Evolutionary conservation across 2,113 vertebrate species (phyloP), one percentile per base, ranked within the genome.

Genomic region (Neoarius graeffei): DNA sequence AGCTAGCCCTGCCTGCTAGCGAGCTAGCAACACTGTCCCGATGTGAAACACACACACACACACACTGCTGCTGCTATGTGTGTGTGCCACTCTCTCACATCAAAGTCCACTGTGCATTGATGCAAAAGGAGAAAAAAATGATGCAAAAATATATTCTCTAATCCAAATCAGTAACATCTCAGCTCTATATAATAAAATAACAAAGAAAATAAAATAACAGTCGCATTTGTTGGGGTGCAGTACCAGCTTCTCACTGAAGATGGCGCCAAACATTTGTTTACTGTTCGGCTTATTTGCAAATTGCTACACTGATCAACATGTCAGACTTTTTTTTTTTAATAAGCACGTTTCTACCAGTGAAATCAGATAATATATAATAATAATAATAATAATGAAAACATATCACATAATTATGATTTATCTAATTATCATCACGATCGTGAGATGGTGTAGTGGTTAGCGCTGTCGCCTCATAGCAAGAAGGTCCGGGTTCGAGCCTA

Each of bases 11-110:
- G 87, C 62, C 88, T 82, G 88, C 93, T 91, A 93, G 93, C 91
- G 88, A 92, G 92, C 93, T 95, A 87, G 91, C 93, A 82, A 90
- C 90, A 90, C 93, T 87, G 93, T 93, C 91, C 91, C 91, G 74
- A 90, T 88, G 73, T 86, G 54, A 89, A 88, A 89, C 73, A 87
- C 87, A 89, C 82, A 50, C 82, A 52, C 82, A 50, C 42, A 91
- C 92, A 50, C 23, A 50, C 23, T 30, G 7, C 54, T 3, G 35
- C 1, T 35, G n/a, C 35, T 42, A 42, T 42, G 6, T 35, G 6
- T 13, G n/a, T 50, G 54, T 23, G 67, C 62, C 14, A 48, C 42
- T 66, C 14, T 27, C 23, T 50, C 35, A 19, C 35, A 83, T 83
- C 48, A 15, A 8, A 66, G 23, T 66, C 20, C 59, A 52, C 42